A percentile compares a stretch with the other conserved stretches of the same genome.
These are phyloP conservation scores for Heteractis magnifica DNA, from an alignment of 92 coral and sea anemone genomes.

Conservation along the genomic window DNA sequence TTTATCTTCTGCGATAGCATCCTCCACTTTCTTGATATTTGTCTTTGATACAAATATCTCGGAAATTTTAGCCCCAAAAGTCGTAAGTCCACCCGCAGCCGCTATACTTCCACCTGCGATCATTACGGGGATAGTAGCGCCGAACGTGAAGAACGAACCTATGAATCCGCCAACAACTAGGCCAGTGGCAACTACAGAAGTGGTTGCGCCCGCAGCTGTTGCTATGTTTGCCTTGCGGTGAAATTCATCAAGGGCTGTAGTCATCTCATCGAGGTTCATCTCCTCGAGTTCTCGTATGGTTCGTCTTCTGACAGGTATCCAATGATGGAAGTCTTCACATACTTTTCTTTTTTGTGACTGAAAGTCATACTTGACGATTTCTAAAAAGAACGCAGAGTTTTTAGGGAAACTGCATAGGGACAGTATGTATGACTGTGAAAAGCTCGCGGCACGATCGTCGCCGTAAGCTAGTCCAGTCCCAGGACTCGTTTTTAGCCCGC, in stretches of 20 bases:
- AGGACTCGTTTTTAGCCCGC: no score
- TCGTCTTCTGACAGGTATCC: constrained; percentile 58
- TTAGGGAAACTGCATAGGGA: background rate
- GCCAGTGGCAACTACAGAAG: constrained; percentile 60
- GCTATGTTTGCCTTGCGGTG: constrained; percentile 59
- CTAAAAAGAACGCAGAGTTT: constrained; percentile 8
- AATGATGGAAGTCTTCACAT: constrained; percentile 41
- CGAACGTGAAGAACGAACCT: constrained; percentile 58
- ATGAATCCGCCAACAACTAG: constrained; percentile 58
- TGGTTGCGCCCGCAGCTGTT: constrained; percentile 64
- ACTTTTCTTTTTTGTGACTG: constrained; percentile 30
- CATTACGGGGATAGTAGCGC: constrained; percentile 62
- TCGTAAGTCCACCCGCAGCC: constrained; percentile 61
- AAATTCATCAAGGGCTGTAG: constrained; percentile 39
- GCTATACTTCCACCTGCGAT: constrained; percentile 54
- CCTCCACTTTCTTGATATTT: constrained; percentile 51
- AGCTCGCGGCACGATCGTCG: no score
- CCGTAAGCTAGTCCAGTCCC: no score
- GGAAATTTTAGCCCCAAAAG: constrained; percentile 63
- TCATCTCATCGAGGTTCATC: constrained; percentile 46
- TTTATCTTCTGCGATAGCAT: constrained; percentile 50
- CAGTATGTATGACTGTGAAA: background rate
- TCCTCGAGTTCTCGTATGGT: constrained; percentile 54
- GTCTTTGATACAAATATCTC: constrained; percentile 38
- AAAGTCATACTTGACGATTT: constrained; percentile 42